These are phyloP conservation scores for Bergia puertoricense DNA, from an alignment of 92 coral and sea anemone genomes.

Conservation along the genomic window DNA sequence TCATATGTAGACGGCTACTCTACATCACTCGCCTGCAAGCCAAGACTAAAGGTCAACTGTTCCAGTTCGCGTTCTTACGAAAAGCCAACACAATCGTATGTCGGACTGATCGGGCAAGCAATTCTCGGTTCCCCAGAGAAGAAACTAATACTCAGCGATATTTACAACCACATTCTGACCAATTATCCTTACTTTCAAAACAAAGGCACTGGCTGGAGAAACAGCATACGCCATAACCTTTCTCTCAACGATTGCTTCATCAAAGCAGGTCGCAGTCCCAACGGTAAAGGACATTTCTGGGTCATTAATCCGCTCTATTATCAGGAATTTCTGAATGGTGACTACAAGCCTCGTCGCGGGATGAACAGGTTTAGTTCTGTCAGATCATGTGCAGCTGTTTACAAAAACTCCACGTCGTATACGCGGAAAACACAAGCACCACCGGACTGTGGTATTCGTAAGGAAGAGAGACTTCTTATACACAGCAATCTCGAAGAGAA, in stretches of 20 bases:
- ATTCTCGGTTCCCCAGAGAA: slow-evolving; percentile 94
- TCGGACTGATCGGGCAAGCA: slow-evolving; percentile 93
- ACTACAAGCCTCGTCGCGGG: slow-evolving; percentile 57
- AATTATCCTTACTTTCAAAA: slow-evolving; percentile 93
- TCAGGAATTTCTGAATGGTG: slow-evolving; percentile 88
- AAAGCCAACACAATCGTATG: slow-evolving; percentile 90
- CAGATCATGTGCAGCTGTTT: slow-evolving; percentile 6
- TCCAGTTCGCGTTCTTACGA: slow-evolving; percentile 63
- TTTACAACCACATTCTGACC: slow-evolving; percentile 82
- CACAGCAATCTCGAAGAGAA: slow-evolving; percentile 10
- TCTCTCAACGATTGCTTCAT: slow-evolving; percentile 94
- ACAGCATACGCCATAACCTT: slow-evolving; percentile 92
- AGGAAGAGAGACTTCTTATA: slow-evolving; percentile 20
- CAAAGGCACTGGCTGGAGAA: slow-evolving; percentile 98
- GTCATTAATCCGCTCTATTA: slow-evolving; percentile 79
- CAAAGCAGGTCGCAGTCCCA: slow-evolving; percentile 95
- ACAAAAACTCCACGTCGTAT: slow-evolving; percentile 2
- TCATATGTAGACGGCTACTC: slow-evolving; percentile 19
- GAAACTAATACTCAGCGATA: slow-evolving; percentile 90
- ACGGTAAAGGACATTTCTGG: slow-evolving; percentile 98
- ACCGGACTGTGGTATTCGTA: slow-evolving; percentile 9
- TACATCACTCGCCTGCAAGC: slow-evolving; percentile 13
- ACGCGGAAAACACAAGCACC: neutral
- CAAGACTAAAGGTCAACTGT: neutral
- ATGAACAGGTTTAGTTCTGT: slow-evolving; percentile 13